Evolutionary conservation across 2,888 invertebrate genomes (phyloP).

Genomic region (Leptinotarsa haldemani): DNA sequence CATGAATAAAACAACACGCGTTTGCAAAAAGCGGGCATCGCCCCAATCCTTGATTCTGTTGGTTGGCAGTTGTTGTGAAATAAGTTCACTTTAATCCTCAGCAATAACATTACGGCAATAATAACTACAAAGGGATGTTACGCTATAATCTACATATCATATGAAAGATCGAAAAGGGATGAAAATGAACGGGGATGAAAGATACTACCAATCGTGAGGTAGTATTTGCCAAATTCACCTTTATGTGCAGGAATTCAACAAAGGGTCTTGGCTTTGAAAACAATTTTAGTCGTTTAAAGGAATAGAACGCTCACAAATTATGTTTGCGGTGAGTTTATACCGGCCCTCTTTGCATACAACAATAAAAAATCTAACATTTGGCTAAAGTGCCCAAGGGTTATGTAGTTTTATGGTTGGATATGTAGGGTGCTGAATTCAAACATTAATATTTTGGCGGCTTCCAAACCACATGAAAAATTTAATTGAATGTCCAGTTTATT

Average conservation of each 20-base stretch:
- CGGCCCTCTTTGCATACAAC: neutral
- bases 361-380: neutral
- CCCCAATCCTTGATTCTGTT: slow-evolving; percentile 14
- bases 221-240: neutral
- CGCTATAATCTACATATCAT: slow-evolving; percentile 14
- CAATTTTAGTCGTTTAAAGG: neutral
- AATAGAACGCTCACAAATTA: neutral
- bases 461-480: neutral
- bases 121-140: slow-evolving; percentile 26
- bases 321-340: neutral
- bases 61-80: slow-evolving; percentile 6
- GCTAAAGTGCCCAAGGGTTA: neutral
- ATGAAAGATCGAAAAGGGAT: neutral
- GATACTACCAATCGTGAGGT: neutral
- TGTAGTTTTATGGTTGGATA: neutral
- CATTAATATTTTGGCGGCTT: neutral
- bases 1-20: slow-evolving; percentile 43
- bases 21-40: slow-evolving; percentile 28
- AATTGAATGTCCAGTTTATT: neutral
- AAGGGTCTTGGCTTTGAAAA: neutral
- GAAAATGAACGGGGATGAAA: slow-evolving; percentile 4
- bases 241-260: neutral
- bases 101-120: slow-evolving; percentile 22
- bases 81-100: slow-evolving; percentile 22
- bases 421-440: neutral